Conservation (phyloP, 2,113 vertebrate species). For the Barbus barbus region DNA sequence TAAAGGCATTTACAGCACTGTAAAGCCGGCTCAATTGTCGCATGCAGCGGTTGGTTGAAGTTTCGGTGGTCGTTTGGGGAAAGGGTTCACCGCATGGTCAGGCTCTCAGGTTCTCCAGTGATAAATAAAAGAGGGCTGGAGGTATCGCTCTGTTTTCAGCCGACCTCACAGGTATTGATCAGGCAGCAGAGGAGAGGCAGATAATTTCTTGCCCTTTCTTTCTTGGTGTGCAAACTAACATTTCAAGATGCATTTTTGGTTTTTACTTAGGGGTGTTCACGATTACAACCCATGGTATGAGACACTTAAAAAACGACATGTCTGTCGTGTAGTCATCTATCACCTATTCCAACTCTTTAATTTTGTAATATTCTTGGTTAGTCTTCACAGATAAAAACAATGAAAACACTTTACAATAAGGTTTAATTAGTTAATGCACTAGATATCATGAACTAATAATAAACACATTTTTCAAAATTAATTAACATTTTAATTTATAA, state of each 20-base stretch:
- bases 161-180: too few relatives aligned
- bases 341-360: neutral
- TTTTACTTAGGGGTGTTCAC: too few relatives aligned
- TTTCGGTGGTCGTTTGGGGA: constrained; percentile 61
- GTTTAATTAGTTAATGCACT: neutral
- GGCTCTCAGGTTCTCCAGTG: constrained; percentile 55
- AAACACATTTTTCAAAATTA: too few relatives aligned
- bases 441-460: neutral
- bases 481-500: neutral
- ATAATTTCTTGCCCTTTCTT: too few relatives aligned
- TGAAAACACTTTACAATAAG: neutral
- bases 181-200: too few relatives aligned
- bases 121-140: constrained; percentile 47
- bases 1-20: constrained; percentile 71
- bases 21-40: constrained; percentile 72
- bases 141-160: too few relatives aligned
- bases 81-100: constrained; percentile 71
- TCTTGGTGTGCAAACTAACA: too few relatives aligned
- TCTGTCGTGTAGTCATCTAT: neutral
- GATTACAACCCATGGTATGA: too few relatives aligned
- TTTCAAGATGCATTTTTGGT: too few relatives aligned
- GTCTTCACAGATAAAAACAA: neutral
- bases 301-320: neutral
- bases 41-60: constrained; percentile 65
- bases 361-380: neutral